Conservation (phyloP, 2,888 invertebrate species). For the Spodoptera picta region DNA sequence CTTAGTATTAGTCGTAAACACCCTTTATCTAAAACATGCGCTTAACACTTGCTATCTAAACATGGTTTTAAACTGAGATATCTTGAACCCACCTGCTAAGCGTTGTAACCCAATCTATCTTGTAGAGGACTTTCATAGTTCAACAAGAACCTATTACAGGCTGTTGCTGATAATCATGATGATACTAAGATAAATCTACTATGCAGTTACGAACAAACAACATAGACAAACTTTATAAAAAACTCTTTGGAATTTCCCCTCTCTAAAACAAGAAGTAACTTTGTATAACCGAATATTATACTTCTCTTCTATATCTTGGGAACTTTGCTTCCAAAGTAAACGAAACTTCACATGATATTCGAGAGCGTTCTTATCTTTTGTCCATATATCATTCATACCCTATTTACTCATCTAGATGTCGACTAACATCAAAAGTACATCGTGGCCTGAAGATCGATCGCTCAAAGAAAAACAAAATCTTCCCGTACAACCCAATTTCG, state of each 20-base stretch:
- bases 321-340: constrained; percentile 23
- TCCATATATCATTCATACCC: constrained; percentile 42
- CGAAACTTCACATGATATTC: constrained; percentile 30
- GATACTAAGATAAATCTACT: too few relatives aligned
- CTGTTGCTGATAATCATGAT: too few relatives aligned
- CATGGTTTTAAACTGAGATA: too few relatives aligned
- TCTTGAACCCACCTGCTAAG: too few relatives aligned
- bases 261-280: constrained; percentile 23
- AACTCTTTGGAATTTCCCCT: constrained; percentile 14
- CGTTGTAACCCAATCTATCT: too few relatives aligned
- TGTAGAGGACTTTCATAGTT: too few relatives aligned
- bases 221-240: constrained; percentile 6
- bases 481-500: constrained; percentile 11
- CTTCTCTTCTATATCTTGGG: constrained; percentile 11
- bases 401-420: constrained; percentile 40
- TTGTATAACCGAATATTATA: constrained; percentile 1
- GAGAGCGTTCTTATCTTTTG: constrained; percentile 31
- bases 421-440: constrained; percentile 35
- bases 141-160: too few relatives aligned
- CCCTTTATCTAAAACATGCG: too few relatives aligned
- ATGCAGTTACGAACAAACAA: not conserved
- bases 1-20: too few relatives aligned
- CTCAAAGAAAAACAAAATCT: constrained; percentile 33
- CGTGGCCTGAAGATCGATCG: constrained; percentile 35
- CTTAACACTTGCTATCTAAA: too few relatives aligned